Evolutionary conservation across 2,888 invertebrate genomes (phyloP).

Genomic region (Acleris emargana): DNA sequence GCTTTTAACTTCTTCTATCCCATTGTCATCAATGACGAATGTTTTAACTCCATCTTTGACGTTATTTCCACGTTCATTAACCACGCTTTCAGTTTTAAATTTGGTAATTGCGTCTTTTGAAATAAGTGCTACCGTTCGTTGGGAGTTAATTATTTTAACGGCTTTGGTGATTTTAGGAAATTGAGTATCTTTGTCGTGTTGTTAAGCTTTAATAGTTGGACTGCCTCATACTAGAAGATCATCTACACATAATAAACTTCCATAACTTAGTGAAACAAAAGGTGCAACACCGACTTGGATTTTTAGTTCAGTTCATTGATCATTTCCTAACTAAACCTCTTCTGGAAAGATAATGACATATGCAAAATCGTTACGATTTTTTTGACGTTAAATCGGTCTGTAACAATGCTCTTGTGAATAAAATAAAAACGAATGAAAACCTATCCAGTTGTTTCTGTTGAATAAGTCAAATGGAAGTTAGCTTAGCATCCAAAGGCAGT

Average conservation of each 20-base stretch:
- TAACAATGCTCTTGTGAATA: no score
- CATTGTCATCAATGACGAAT: constrained; percentile 35
- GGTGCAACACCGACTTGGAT: no score
- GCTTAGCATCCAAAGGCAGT: neutral
- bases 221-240: no score
- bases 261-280: no score
- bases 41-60: constrained; percentile 28
- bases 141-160: constrained; percentile 23
- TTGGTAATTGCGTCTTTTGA: constrained; percentile 30
- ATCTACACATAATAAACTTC: no score
- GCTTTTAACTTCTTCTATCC: constrained; percentile 20
- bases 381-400: no score
- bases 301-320: no score
- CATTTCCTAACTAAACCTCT: no score
- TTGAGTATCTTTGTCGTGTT: neutral
- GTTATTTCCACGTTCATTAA: constrained; percentile 29
- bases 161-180: constrained; percentile 17
- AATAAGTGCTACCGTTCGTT: constrained; percentile 26
- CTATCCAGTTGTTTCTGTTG: neutral
- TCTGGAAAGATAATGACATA: no score
- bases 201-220: neutral
- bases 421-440: no score
- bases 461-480: neutral
- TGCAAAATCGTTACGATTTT: no score
- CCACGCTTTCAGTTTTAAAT: constrained; percentile 35